Base-by-base conservation (phyloP, 1,140 invertebrate genomes). In the Argopecten irradians region DNA sequence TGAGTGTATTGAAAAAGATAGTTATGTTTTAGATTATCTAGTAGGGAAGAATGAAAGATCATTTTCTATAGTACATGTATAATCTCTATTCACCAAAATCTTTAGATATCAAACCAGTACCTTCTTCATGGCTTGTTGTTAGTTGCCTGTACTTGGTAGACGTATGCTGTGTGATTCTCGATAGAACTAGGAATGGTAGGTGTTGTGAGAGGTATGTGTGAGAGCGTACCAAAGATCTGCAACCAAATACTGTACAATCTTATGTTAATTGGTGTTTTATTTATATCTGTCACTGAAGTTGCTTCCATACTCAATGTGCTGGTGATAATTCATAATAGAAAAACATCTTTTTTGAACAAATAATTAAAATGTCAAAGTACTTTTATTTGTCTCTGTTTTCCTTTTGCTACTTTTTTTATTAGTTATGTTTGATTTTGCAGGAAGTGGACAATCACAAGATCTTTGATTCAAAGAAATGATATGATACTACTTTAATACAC, bases 241-340 rank as follows among this genome's bases (percentile, higher is more conserved):
- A n/a, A 71, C 55, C 55, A 71, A 71, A 71, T n/a, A n/a, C n/a
- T n/a, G 5, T 71, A 28, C 55, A 71, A 7, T 71, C 55, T 71
- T 46, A 46, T 46, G 43, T 19, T 46, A 28, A 7, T 28, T 28
- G 7, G 22, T 71, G 55, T 71, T 71, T 71, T 71, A 71, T 71
- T 71, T 71, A 71, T 71, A 28, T 28, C 13, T 71, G 55, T 71
- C 55, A 71, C 55, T 28, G 55, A n/a, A 71, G 5, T 71, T 28
- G 55, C 55, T 71, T 71, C 55, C 55, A 71, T 71, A 71, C 55
- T 71, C 16, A 71, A n/a, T 71, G 55, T 71, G 55, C 55, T 71
- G 43, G 43, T 46, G 55, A 71, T 71, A n/a, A 71, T 71, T 71
- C 55, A 71, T 71, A 71, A 71, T 28, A 71, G 13, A 46, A 46